Evolutionary conservation across 2,113 vertebrate species (phyloP).

Genomic region (Manacus vitellinus): DNA sequence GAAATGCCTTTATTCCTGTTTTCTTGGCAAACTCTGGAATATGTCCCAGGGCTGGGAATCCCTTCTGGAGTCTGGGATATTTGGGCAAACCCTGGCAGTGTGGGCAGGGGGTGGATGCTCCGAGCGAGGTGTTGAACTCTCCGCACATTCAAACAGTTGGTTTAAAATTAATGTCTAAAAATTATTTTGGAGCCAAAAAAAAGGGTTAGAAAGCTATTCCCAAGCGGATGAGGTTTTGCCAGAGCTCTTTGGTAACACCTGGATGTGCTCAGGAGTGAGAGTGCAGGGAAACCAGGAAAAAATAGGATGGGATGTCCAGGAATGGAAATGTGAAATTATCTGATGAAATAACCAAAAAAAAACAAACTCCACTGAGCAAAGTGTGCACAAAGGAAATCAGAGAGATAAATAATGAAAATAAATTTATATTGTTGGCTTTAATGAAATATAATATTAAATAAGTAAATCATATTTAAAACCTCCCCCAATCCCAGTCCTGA

Average conservation of each 20-base stretch:
- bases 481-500: neutral
- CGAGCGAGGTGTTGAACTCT: neutral
- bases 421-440: neutral
- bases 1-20: neutral
- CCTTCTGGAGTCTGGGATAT: neutral
- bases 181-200: neutral
- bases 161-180: neutral
- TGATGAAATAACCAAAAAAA: neutral
- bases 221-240: neutral
- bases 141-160: neutral
- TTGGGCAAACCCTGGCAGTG: neutral
- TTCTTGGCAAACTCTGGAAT: neutral
- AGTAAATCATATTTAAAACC: neutral
- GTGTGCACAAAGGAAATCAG: neutral
- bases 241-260: neutral
- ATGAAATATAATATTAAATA: no score
- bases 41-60: neutral
- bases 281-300: neutral
- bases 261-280: rapidly evolving
- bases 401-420: neutral
- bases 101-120: neutral
- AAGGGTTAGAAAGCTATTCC: neutral
- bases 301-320: neutral
- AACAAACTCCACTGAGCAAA: neutral
- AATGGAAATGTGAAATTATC: neutral